Evolutionary conservation across 2,113 vertebrate species (phyloP).

Genomic region (Centropus bengalensis): DNA sequence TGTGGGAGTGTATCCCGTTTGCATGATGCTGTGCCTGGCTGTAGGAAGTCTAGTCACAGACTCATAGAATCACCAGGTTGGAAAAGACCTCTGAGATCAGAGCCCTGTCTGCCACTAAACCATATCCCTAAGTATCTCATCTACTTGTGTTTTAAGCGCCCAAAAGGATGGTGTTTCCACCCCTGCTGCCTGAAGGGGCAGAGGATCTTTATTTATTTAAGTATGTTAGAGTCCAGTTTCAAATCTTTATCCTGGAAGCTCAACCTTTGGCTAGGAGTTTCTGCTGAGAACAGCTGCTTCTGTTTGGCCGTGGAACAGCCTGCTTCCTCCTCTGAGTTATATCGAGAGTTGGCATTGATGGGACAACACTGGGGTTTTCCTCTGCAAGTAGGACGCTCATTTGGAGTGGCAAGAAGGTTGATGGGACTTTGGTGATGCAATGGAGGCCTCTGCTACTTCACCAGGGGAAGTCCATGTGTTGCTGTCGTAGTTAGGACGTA

Average conservation of each 20-base stretch:
- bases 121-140: no score
- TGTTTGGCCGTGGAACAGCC: rapidly evolving
- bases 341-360: rapidly evolving
- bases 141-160: no score
- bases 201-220: conserved; percentile 23
- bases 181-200: not conserved
- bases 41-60: not conserved
- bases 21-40: not conserved
- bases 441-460: not conserved
- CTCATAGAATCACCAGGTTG: no score
- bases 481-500: not conserved
- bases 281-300: not conserved
- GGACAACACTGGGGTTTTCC: not conserved
- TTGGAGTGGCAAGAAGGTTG: not conserved
- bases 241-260: not conserved
- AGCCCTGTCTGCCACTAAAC: no score
- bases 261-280: not conserved
- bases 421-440: rapidly evolving
- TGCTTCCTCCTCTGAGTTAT: rapidly evolving
- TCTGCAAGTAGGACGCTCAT: rapidly evolving
- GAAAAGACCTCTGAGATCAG: no score
- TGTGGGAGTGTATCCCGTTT: not conserved
- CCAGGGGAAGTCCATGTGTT: rapidly evolving
- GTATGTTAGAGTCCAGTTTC: not conserved
- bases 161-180: no score